A percentile compares a stretch with the other conserved stretches of the same genome.
These are phyloP conservation scores for Saturnia pavonia DNA, from an alignment of 2,888 invertebrate genomes.

Conservation along the genomic window DNA sequence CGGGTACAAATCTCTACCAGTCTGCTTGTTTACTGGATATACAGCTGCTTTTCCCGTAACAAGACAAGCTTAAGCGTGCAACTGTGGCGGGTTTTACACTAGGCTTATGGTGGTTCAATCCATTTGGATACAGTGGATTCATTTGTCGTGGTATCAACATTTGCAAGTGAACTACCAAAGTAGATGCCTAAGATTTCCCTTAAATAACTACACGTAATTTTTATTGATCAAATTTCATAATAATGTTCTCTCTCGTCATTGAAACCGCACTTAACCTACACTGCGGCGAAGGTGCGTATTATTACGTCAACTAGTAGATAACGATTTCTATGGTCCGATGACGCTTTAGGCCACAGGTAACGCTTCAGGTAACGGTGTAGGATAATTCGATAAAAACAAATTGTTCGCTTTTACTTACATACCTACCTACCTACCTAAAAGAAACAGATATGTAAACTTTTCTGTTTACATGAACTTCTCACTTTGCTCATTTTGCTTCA, in stretches of 20 bases:
- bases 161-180: neutral
- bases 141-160: too few relatives aligned
- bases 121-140: too few relatives aligned
- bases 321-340: constrained; percentile 1
- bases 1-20: too few relatives aligned
- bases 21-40: too few relatives aligned
- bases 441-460: neutral
- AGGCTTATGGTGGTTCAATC: too few relatives aligned
- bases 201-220: constrained; percentile 2
- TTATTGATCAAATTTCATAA: constrained; percentile 5
- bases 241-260: constrained; percentile 1
- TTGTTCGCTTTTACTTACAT: neutral
- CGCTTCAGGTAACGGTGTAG: neutral
- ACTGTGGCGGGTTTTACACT: too few relatives aligned
- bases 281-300: constrained; percentile 8
- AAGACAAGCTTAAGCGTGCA: too few relatives aligned
- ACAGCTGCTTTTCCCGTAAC: too few relatives aligned
- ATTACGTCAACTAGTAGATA: neutral
- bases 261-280: neutral
- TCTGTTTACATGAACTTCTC: neutral
- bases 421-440: too few relatives aligned
- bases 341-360: neutral
- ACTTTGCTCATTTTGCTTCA: too few relatives aligned
- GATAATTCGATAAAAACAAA: neutral
- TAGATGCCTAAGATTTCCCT: neutral